Evolutionary conservation across 2,888 invertebrate species (phyloP).

Genomic region (Drosophila stalkeri): DNA sequence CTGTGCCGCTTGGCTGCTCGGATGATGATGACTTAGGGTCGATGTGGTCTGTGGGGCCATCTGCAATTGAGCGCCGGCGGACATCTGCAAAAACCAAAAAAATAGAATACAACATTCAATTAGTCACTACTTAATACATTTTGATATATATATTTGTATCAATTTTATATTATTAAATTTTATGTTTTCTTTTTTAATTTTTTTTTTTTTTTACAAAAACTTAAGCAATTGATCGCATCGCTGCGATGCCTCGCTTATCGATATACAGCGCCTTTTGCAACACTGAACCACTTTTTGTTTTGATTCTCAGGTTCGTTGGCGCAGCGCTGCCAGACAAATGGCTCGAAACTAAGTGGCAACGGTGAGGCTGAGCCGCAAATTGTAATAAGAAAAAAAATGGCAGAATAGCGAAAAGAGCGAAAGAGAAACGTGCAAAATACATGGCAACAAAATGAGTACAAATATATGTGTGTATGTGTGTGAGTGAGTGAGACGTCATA

Average conservation of each 20-base stretch:
- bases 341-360: conserved; percentile 63
- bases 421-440: conserved; percentile 61
- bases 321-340: conserved; percentile 48
- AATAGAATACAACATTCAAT: conserved; percentile 16
- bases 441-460: conserved; percentile 37
- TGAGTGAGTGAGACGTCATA: conserved; percentile 60
- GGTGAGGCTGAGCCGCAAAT: conserved; percentile 34
- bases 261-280: conserved; percentile 43
- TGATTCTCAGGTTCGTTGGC: conserved; percentile 62
- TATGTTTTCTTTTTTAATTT: no score
- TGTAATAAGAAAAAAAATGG: conserved; percentile 28
- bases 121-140: no score
- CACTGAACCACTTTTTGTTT: conserved; percentile 65
- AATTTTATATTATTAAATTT: no score
- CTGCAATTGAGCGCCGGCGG: conserved; percentile 98
- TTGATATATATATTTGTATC: no score
- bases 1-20: conserved; percentile 77
- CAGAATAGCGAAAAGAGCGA: conserved; percentile 50
- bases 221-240: conserved; percentile 21
- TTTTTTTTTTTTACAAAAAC: neutral
- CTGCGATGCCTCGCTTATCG: conserved; percentile 28
- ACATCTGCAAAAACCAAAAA: conserved; percentile 89
- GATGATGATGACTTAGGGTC: conserved; percentile 85
- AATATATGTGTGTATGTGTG: neutral
- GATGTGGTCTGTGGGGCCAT: conserved; percentile 97